Evolutionary conservation across 2,113 vertebrate genomes (phyloP).

Genomic region (Rissa tridactyla): DNA sequence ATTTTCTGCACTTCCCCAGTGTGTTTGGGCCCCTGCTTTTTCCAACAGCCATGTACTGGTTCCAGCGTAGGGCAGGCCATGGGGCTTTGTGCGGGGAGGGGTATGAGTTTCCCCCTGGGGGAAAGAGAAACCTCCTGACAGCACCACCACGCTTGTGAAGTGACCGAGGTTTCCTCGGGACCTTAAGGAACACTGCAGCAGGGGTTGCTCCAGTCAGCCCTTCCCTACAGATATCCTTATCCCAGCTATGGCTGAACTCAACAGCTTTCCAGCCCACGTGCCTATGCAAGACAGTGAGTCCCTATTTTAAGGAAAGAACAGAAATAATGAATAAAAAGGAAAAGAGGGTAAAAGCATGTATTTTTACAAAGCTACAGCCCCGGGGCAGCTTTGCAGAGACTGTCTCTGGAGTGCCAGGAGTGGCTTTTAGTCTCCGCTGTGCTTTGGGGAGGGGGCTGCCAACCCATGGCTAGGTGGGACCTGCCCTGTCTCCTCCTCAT

Average conservation of each 20-base stretch:
- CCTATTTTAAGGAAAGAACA: neutral
- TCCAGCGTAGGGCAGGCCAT: neutral
- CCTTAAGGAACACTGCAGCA: neutral
- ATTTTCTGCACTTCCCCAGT: neutral
- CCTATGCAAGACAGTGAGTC: neutral
- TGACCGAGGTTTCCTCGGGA: neutral
- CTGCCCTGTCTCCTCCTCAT: neutral
- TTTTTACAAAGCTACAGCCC: neutral
- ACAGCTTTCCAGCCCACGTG: rapidly evolving
- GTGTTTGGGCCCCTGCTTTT: neutral
- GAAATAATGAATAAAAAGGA: neutral
- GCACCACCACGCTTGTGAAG: neutral
- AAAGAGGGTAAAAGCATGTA: neutral
- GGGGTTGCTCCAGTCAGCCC: neutral
- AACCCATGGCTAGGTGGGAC: neutral
- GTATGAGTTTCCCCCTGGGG: rapidly evolving
- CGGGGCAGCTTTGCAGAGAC: neutral
- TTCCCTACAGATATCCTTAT: neutral
- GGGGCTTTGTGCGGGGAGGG: neutral
- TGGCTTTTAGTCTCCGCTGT: neutral
- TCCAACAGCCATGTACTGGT: neutral
- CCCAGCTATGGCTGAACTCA: neutral
- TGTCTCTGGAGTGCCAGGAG: neutral
- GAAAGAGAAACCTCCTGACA: neutral
- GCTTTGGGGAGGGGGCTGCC: neutral